These are phyloP conservation scores for Lateolabrax maculatus DNA, from an alignment of 2,797 vertebrate species.

Conservation along the genomic window DNA sequence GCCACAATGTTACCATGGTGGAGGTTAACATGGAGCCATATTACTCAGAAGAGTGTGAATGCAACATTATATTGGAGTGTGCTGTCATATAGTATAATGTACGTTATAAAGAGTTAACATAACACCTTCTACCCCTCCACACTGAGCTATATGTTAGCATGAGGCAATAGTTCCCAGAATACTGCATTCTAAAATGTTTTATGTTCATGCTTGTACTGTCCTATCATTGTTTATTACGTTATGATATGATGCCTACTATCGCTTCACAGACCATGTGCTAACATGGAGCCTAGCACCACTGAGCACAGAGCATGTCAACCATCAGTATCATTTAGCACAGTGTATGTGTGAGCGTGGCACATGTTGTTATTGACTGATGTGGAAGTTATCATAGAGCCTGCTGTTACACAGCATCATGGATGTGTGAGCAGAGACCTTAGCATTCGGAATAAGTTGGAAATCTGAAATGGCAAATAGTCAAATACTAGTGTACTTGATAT, in stretches of 20 bases:
- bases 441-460: no score
- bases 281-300: neutral
- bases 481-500: no score
- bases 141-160: neutral
- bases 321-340: neutral
- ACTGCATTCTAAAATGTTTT: neutral
- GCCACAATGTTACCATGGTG: neutral
- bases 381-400: constrained; percentile 1
- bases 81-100: neutral
- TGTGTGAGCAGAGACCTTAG: neutral
- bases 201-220: neutral
- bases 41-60: neutral
- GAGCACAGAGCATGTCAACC: neutral
- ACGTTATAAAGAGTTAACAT: neutral
- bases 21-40: neutral
- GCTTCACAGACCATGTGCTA: neutral
- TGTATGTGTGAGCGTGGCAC: neutral
- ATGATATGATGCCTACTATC: neutral
- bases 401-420: neutral
- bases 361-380: neutral
- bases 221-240: neutral
- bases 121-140: neutral
- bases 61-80: neutral
- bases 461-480: no score
- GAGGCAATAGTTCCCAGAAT: neutral